Evolutionary conservation across 1,140 invertebrate species (phyloP).

Genomic region (Neodiprion pinetum): DNA sequence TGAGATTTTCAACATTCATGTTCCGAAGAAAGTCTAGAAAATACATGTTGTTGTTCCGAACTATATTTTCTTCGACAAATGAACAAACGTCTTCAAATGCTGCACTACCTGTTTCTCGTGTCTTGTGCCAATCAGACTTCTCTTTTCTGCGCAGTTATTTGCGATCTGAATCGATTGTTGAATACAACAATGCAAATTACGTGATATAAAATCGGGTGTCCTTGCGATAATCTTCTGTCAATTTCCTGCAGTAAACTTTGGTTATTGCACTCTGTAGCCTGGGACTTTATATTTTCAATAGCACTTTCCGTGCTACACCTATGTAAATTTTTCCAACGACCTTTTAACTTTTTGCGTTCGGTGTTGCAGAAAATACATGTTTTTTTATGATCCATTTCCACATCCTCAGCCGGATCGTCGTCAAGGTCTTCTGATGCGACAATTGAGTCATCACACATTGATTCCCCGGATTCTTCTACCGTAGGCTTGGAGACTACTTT

Average conservation of each 20-base stretch:
- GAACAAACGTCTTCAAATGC: conserved; percentile 7
- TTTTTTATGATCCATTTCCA: background rate
- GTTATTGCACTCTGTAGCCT: background rate
- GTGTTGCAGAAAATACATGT: conserved; percentile 3
- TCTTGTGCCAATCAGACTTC: background rate
- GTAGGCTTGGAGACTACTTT: background rate
- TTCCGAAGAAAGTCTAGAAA: background rate
- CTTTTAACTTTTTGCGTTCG: background rate
- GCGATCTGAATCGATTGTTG: conserved; percentile 2
- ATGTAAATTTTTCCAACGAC: background rate
- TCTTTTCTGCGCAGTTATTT: background rate
- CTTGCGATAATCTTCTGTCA: background rate
- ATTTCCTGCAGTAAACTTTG: background rate
- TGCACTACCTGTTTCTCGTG: background rate
- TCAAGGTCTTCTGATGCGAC: background rate
- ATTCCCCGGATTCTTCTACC: conserved; percentile 3
- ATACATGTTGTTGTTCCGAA: background rate
- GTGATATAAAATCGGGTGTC: background rate
- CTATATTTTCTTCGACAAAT: background rate
- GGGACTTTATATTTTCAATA: conserved; percentile 5
- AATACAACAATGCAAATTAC: background rate
- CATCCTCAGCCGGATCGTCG: conserved; percentile 3
- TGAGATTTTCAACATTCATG: conserved; percentile 1
- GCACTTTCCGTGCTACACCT: background rate
- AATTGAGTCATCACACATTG: background rate